A percentile compares a stretch with the other conserved stretches of the same genome.
phyloP scores from a whole-genome alignment of 2,797 vertebrate genomes.

The Squalus acanthias region DNA sequence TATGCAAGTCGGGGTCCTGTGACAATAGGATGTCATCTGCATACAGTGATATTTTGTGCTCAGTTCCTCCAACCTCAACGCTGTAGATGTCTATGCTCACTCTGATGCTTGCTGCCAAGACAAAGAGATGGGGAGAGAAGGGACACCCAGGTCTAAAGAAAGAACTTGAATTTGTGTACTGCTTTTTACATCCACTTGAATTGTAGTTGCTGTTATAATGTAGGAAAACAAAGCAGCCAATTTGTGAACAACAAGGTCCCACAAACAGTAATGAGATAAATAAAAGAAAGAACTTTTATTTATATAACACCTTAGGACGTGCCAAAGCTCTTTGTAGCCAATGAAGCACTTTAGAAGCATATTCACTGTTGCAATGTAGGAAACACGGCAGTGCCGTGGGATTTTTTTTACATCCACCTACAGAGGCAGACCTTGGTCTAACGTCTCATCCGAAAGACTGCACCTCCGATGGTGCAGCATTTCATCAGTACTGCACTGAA shows the following conservation, averaged over 20 bases:
- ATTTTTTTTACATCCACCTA: neutral
- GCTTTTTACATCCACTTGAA: neutral
- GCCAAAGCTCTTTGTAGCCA: neutral
- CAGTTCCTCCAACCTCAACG: neutral
- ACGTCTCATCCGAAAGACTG: neutral
- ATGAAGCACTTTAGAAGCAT: neutral
- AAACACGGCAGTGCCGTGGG: neutral
- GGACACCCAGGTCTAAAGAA: neutral
- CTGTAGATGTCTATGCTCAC: neutral
- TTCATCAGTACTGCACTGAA: neutral
- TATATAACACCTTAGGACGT: neutral
- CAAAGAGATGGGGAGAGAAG: neutral
- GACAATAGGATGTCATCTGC: neutral
- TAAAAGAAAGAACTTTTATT: neutral
- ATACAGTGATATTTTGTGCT: neutral
- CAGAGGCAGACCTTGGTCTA: neutral
- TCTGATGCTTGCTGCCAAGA: neutral
- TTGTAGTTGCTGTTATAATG: neutral
- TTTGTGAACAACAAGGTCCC: neutral
- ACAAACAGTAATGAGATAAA: neutral
- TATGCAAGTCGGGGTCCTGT: neutral
- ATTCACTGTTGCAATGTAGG: neutral
- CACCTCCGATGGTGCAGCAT: neutral
- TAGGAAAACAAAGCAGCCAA: neutral
- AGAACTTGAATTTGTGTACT: neutral